These are phyloP conservation scores for Papilio xuthus DNA, from an alignment of 1,140 invertebrate genomes.

Conservation along the genomic window DNA sequence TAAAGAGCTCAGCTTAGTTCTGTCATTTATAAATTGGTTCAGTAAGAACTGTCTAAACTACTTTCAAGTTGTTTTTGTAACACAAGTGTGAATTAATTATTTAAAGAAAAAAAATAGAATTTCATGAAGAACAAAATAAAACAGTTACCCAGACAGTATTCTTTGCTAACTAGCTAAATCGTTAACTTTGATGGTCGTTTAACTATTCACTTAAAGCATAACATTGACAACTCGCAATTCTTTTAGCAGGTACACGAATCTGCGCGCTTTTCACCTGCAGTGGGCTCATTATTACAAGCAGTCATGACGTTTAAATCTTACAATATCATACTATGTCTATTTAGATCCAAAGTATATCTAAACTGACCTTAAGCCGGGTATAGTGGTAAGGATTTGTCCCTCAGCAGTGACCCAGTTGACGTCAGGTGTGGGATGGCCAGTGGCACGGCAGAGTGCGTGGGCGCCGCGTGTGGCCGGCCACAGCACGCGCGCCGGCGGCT, in stretches of 20 bases:
- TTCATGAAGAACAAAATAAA: neutral
- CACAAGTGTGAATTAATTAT: neutral
- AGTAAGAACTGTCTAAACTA: neutral
- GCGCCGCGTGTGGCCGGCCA: conserved; percentile 72
- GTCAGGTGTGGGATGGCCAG: conserved; percentile 70
- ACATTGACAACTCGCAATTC: neutral
- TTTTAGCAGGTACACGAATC: too few species aligned
- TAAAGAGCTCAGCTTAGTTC: conserved; percentile 52
- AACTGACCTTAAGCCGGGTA: conserved; percentile 68
- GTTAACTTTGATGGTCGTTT: neutral
- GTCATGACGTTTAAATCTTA: too few species aligned
- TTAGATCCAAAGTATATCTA: neutral
- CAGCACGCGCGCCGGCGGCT: conserved; percentile 69
- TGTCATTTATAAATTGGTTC: conserved; percentile 49
- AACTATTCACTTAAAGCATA: neutral
- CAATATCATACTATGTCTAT: too few species aligned
- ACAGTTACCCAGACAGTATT: neutral
- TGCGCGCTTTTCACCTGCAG: too few species aligned
- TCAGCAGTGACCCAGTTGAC: conserved; percentile 74
- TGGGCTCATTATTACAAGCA: too few species aligned
- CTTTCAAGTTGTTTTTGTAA: neutral
- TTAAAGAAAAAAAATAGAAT: neutral
- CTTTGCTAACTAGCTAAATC: neutral
- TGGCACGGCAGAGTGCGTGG: conserved; percentile 63
- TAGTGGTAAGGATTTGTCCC: conserved; percentile 70